Percentiles rank a stretch among this genome's conserved stretches.
These are phyloP conservation scores for Hippopotamus amphibius DNA, from an alignment of 2,113 vertebrate genomes.

Conservation along the genomic window DNA sequence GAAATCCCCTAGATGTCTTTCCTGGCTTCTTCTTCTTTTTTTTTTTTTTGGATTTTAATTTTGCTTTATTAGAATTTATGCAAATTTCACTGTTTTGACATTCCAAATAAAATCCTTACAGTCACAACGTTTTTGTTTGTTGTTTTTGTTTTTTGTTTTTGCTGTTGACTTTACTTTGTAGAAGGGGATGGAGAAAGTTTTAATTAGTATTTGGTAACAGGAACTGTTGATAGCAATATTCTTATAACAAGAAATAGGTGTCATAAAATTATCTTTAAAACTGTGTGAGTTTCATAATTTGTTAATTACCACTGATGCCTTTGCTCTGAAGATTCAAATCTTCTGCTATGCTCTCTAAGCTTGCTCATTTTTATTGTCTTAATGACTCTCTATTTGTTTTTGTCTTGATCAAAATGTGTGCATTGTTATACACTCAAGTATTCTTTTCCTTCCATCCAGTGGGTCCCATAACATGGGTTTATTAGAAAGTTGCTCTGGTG, in stretches of 20 bases:
- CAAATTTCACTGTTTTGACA: conserved; percentile 85
- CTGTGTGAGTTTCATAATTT: conserved; percentile 82
- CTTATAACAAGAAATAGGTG: conserved; percentile 83
- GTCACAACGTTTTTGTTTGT: conserved; percentile 63
- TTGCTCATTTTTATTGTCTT: conserved; percentile 58
- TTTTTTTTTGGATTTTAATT: conserved; percentile 87
- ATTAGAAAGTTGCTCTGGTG: conserved; percentile 7
- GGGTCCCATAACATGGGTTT: background rate
- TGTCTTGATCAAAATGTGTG: conserved; percentile 30
- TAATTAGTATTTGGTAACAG: conserved; percentile 86
- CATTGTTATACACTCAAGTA: background rate
- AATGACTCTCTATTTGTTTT: conserved; percentile 63
- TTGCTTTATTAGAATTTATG: conserved; percentile 90
- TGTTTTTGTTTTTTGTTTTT: conserved; percentile 7
- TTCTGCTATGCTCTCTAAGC: conserved; percentile 43
- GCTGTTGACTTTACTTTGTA: conserved; percentile 79
- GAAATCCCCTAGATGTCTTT: background rate
- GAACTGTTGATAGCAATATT: conserved; percentile 83
- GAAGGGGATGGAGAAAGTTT: conserved; percentile 71
- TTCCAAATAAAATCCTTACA: conserved; percentile 85
- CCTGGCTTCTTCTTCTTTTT: background rate
- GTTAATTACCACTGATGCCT: conserved; percentile 83
- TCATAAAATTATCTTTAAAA: conserved; percentile 85
- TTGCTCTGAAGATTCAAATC: conserved; percentile 76
- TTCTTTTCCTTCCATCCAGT: background rate